Conservation (phyloP, 2,797 vertebrate species). For the Acanthopagrus latus region DNA sequence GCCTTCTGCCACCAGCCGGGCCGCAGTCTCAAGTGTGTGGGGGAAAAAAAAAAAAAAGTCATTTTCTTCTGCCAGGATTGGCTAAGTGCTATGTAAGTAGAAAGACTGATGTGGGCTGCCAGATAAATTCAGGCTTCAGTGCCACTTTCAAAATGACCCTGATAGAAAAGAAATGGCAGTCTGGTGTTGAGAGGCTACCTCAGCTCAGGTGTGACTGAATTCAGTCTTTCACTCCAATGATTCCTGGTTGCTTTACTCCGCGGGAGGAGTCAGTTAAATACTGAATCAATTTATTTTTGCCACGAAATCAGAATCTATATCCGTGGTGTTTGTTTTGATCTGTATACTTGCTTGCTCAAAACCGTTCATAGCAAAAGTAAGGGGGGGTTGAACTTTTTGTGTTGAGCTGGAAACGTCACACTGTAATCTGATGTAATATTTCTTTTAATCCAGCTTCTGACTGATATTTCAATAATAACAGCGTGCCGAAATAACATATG, state of each 20-base stretch:
- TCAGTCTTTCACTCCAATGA: constrained; percentile 32
- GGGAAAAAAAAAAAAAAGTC: constrained; percentile 38
- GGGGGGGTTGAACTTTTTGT: neutral
- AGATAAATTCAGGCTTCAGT: constrained; percentile 65
- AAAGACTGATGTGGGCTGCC: constrained; percentile 54
- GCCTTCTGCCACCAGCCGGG: constrained; percentile 8
- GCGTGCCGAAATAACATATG: too few relatives aligned
- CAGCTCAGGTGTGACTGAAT: constrained; percentile 53
- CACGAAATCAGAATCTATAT: neutral
- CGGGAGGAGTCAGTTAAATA: neutral
- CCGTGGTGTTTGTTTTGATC: neutral
- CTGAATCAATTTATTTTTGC: neutral
- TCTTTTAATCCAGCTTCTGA: too few relatives aligned
- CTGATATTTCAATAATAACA: too few relatives aligned
- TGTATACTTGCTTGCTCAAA: neutral
- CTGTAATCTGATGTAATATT: neutral
- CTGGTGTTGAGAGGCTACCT: constrained; percentile 43
- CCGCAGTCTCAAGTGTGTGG: constrained; percentile 12
- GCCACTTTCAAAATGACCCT: constrained; percentile 54
- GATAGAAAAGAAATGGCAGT: constrained; percentile 60
- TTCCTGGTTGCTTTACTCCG: constrained; percentile 34
- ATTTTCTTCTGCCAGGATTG: constrained; percentile 53
- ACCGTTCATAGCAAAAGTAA: neutral
- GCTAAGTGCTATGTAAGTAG: constrained; percentile 44
- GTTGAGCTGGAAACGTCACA: neutral